Base-by-base conservation (phyloP, 2,888 invertebrate species). In the Lasioglossum villosulum region DNA sequence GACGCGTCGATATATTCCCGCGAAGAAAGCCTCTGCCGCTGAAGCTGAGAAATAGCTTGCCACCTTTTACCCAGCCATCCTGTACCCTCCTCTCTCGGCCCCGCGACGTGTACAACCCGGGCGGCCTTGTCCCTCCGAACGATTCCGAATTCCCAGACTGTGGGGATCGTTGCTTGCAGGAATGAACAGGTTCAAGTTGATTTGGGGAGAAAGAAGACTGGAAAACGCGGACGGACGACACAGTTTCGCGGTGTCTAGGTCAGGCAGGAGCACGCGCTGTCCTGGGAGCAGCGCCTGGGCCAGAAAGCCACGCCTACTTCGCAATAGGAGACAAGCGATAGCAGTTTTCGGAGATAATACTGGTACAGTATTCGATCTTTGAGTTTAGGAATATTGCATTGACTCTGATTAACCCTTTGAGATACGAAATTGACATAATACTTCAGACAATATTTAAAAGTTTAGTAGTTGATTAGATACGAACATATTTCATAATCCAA, bases 41-140 rank as follows among this genome's bases (percentile, higher is more conserved):
- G 95, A 95, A 95, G 94, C 95, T 95, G 94, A 95, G 94, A 94
- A 95, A 95, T 94, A 94, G 94, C 94, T 93, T 86, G 89, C 90
- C 90, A 86, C 80, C 88, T 86, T 88, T 83, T 76, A 82, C 68
- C 48, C 71, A 71, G n/a, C 71, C 42, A 16, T 45, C 76, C 45
- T 19, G 68, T 30, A 27, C 59, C 34, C 16, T 66, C 16, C 48
- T 37, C 76, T 68, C 76, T 52, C 68, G 48, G 37, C 76, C 19
- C 37, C n/a, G 48, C 48, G 48, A 63, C 66, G 48, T 68, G 48
- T 72, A 72, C 19, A 68, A 63, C 30, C 23, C 34, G 34, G 48
- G 75, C 75, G 45, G 23, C n/a, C 76, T 34, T 30, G 27, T 68
- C 48, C 30, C 48, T 14, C n/a, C 45, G 30, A 27, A 19, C 39